These are phyloP conservation scores for Tubulanus polymorphus DNA, from an alignment of 2,888 invertebrate species.

Conservation along the genomic window DNA sequence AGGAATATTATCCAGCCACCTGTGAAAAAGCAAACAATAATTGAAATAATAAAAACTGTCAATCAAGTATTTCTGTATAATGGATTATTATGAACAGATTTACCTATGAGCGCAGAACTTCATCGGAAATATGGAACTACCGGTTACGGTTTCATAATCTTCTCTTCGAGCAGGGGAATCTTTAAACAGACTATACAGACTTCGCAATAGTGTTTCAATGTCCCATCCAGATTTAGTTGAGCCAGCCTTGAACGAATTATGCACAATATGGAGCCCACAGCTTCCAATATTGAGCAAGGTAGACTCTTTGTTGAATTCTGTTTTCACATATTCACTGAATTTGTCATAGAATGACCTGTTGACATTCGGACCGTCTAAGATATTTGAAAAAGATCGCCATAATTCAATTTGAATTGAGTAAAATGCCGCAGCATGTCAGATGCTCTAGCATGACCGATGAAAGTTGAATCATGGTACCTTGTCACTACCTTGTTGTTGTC, in stretches of 20 bases:
- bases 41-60: too few relatives aligned
- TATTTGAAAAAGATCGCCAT: background rate
- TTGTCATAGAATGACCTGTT: too few relatives aligned
- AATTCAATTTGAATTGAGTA: too few relatives aligned
- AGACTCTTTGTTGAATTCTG: too few relatives aligned
- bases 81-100: too few relatives aligned
- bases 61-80: too few relatives aligned
- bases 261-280: slow-evolving; percentile 25
- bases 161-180: slow-evolving; percentile 30
- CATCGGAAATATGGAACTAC: slow-evolving; percentile 25
- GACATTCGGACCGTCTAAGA: slow-evolving; percentile 6
- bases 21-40: too few relatives aligned
- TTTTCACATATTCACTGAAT: background rate
- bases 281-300: slow-evolving; percentile 24
- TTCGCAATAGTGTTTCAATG: slow-evolving; percentile 24
- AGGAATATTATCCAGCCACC: slow-evolving; percentile 24
- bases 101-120: too few relatives aligned
- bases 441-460: too few relatives aligned
- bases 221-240: slow-evolving; percentile 16
- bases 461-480: too few relatives aligned
- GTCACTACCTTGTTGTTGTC: too few relatives aligned
- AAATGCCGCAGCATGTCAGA: too few relatives aligned
- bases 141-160: slow-evolving; percentile 25
- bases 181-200: slow-evolving; percentile 35
- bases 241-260: slow-evolving; percentile 23